Evolutionary conservation across 2,797 vertebrate genomes (phyloP).

Genomic region (Molossus alvarezi): DNA sequence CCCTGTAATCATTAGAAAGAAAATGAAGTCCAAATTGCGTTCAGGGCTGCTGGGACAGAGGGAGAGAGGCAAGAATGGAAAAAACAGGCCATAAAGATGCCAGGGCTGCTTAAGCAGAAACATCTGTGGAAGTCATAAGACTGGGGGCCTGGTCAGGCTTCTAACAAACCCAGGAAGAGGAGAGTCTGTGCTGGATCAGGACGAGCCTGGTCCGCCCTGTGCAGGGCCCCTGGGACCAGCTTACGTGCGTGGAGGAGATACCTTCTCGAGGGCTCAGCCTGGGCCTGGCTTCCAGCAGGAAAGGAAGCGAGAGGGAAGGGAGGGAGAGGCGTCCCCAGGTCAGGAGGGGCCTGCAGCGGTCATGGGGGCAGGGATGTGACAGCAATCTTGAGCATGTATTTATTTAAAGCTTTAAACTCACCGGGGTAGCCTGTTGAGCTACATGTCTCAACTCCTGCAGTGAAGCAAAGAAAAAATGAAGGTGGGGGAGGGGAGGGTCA

Average conservation of each 20-base stretch:
- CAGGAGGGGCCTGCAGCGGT: slow-evolving; percentile 75
- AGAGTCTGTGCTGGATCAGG: slow-evolving; percentile 90
- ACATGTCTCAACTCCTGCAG: slow-evolving; percentile 44
- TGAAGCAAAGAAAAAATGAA: slow-evolving; percentile 55
- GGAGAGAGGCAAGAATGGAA: slow-evolving; percentile 91
- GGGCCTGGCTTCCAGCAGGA: slow-evolving; percentile 80
- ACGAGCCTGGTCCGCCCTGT: slow-evolving; percentile 81
- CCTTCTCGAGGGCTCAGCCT: slow-evolving; percentile 86
- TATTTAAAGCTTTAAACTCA: slow-evolving; percentile 75
- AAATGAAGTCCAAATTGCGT: slow-evolving; percentile 87
- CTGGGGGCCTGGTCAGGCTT: slow-evolving; percentile 87
- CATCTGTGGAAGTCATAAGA: slow-evolving; percentile 91
- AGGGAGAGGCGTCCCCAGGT: slow-evolving; percentile 52
- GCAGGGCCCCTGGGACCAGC: slow-evolving; percentile 85
- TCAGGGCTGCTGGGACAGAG: slow-evolving; percentile 90
- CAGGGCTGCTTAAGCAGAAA: slow-evolving; percentile 92
- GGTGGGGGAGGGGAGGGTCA: neutral
- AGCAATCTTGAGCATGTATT: slow-evolving; percentile 73
- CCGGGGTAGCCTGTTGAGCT: slow-evolving; percentile 59
- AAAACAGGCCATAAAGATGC: slow-evolving; percentile 93
- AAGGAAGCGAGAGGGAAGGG: slow-evolving; percentile 68
- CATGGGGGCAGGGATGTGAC: slow-evolving; percentile 79
- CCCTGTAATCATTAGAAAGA: slow-evolving; percentile 89
- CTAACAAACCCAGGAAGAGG: slow-evolving; percentile 91
- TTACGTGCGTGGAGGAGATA: slow-evolving; percentile 84